Evolutionary conservation across 2,888 invertebrate genomes (phyloP).

Genomic region (Himalopsyche kuldschensis): DNA sequence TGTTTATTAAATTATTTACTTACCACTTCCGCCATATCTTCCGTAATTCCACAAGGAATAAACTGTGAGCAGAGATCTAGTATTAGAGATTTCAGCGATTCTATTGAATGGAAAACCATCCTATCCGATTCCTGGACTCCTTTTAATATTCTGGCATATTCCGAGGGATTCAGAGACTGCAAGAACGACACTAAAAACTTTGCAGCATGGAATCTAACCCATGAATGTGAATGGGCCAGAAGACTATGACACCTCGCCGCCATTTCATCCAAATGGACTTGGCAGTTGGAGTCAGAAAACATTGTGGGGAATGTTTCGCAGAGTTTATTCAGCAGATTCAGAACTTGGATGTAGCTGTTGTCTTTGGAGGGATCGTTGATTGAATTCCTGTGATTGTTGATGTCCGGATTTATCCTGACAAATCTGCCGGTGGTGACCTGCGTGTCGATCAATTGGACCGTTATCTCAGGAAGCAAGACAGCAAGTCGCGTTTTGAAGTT

Average conservation of each 20-base stretch:
- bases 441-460: conserved; percentile 57
- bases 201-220: conserved; percentile 79
- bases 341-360: conserved; percentile 74
- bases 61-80: conserved; percentile 78
- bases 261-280: conserved; percentile 59
- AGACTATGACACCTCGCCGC: conserved; percentile 70
- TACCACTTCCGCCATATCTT: conserved; percentile 74
- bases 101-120: conserved; percentile 66
- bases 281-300: conserved; percentile 56
- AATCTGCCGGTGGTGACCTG: conserved; percentile 62
- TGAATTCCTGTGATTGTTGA: conserved; percentile 55
- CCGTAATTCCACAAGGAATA: conserved; percentile 65
- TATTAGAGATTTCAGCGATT: conserved; percentile 66
- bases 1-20: conserved; percentile 33
- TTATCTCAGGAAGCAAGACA: conserved; percentile 63
- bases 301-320: conserved; percentile 64
- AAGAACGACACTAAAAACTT: conserved; percentile 77
- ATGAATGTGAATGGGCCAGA: conserved; percentile 79
- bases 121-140: conserved; percentile 49
- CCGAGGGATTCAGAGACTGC: conserved; percentile 62
- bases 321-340: conserved; percentile 72
- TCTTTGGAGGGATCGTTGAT: conserved; percentile 55
- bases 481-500: conserved; percentile 69
- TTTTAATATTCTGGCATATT: conserved; percentile 58
- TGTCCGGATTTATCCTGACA: conserved; percentile 56